These are phyloP conservation scores for Drosophila colorata DNA, from an alignment of 2,888 invertebrate genomes.

Conservation along the genomic window DNA sequence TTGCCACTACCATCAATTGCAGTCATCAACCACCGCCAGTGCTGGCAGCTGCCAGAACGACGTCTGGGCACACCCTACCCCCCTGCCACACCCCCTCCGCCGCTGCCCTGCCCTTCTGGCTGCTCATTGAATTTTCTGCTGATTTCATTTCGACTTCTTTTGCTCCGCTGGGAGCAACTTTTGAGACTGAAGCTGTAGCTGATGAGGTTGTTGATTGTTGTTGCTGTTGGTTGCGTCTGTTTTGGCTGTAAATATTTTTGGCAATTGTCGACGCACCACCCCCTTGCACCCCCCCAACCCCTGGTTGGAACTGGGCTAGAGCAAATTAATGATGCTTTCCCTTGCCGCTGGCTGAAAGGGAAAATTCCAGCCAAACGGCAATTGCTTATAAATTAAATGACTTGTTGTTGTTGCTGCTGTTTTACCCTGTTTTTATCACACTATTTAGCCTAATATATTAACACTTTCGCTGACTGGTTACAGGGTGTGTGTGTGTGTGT, in stretches of 20 bases:
- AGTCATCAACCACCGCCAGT: constrained; percentile 75
- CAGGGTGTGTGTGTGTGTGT: constrained; percentile 1
- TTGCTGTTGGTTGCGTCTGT: constrained; percentile 61
- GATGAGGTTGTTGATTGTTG: constrained; percentile 57
- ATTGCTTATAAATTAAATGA: constrained; percentile 77
- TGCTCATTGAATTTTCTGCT: constrained; percentile 83
- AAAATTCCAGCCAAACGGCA: constrained; percentile 61
- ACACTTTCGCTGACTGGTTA: constrained; percentile 64
- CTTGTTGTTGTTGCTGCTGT: constrained; percentile 39
- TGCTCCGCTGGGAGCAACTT: constrained; percentile 80
- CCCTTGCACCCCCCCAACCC: not conserved
- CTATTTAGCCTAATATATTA: constrained; percentile 75
- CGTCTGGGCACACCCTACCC: constrained; percentile 28
- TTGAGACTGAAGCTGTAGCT: constrained; percentile 48
- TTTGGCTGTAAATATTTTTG: constrained; percentile 80
- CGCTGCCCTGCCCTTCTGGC: constrained; percentile 1
- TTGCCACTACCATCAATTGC: constrained; percentile 72
- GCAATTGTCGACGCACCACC: constrained; percentile 66
- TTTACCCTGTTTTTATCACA: constrained; percentile 66
- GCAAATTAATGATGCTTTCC: constrained; percentile 78
- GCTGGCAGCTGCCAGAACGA: constrained; percentile 64
- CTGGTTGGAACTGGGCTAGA: constrained; percentile 17
- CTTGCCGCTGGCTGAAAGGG: constrained; percentile 52
- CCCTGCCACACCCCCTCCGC: constrained; percentile 1
- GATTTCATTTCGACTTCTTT: constrained; percentile 84